A percentile compares a stretch with the other conserved stretches of the same genome.
phyloP scores from a whole-genome alignment of 2,113 vertebrate species.

The Gallinago jamesoni region DNA sequence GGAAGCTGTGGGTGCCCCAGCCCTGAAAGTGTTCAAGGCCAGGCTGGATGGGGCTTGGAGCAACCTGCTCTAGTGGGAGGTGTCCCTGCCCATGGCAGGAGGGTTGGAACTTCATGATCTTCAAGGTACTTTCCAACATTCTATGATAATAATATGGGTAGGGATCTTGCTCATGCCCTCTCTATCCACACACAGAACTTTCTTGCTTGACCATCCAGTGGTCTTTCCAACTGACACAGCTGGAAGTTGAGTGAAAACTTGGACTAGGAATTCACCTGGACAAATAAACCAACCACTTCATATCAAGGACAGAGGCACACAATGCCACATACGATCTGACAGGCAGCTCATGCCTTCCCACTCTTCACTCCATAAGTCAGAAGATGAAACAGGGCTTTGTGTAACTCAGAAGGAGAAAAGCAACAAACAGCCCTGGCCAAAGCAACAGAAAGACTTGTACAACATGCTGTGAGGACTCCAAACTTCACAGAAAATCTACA shows the following conservation, averaged over 20 bases:
- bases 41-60: no score
- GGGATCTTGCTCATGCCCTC: not conserved
- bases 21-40: no score
- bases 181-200: not conserved
- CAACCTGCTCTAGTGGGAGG: no score
- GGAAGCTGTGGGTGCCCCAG: no score
- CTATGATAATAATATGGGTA: no score
- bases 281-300: not conserved
- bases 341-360: not conserved
- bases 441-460: not conserved
- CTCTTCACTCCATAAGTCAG: not conserved
- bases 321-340: fast-evolving
- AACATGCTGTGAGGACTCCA: not conserved
- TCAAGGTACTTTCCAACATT: no score
- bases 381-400: not conserved
- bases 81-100: no score
- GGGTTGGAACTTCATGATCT: no score
- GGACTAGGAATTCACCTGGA: not conserved
- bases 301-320: not conserved
- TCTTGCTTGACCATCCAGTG: not conserved
- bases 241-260: not conserved
- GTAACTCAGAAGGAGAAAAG: not conserved
- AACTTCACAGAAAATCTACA: not conserved
- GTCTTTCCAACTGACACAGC: not conserved
- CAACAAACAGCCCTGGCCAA: not conserved